phyloP scores from a whole-genome alignment of 2,888 invertebrate genomes.

The Eilema sororculum region DNA sequence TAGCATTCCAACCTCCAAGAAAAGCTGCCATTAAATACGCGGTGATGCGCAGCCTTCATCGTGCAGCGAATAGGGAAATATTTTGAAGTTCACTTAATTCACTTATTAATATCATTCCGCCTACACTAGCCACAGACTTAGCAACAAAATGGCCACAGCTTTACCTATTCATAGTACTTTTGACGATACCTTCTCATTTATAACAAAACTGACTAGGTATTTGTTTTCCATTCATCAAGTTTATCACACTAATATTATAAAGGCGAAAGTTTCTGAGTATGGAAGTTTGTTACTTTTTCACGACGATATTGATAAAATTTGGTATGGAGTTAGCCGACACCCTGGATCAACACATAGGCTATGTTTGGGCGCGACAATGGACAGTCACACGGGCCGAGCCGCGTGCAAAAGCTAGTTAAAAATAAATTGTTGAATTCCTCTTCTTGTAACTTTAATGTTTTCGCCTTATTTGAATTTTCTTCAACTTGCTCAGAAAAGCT shows the following conservation, averaged over 20 bases:
- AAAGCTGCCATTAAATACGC: not conserved
- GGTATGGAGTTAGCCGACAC: no score
- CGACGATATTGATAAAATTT: no score
- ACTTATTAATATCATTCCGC: not conserved
- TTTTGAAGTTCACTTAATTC: not conserved
- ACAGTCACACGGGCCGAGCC: no score
- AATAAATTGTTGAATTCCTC: not conserved
- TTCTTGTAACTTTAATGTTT: not conserved
- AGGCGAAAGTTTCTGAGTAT: no score
- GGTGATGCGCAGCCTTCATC: not conserved
- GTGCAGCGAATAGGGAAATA: not conserved
- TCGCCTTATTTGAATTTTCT: not conserved
- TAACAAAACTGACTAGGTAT: not conserved
- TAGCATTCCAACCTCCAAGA: not conserved
- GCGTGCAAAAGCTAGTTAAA: not conserved
- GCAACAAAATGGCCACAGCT: slow-evolving; percentile 2
- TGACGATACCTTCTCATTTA: not conserved
- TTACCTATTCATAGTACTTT: not conserved
- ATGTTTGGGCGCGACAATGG: no score
- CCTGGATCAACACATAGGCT: no score
- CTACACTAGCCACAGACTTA: not conserved
- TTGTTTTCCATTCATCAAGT: not conserved
- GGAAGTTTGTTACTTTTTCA: no score
- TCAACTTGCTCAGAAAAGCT: not conserved
- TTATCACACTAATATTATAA: no score